These are phyloP conservation scores for Nyleta sp. DNA, from an alignment of 2,888 invertebrate species.

Conservation along the genomic window DNA sequence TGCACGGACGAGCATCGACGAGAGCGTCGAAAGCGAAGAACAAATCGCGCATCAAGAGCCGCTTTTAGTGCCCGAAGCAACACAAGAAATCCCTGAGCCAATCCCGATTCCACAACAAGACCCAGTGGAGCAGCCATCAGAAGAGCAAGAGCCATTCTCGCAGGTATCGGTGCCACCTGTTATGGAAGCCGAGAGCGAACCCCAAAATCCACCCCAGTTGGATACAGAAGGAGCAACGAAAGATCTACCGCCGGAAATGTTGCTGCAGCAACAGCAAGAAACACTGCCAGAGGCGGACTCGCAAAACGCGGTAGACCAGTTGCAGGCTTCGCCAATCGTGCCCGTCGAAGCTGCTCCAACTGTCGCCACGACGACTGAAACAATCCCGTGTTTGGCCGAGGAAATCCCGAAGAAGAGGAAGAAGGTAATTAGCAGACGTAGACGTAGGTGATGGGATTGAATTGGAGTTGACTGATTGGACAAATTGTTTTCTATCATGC, in stretches of 20 bases:
- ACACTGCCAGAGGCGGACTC: not conserved
- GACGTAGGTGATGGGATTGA: slow-evolving; percentile 8
- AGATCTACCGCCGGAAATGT: not conserved
- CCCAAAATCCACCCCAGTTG: too few species aligned
- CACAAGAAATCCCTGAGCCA: too few species aligned
- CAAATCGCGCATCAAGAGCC: not conserved
- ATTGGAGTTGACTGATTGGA: too few species aligned
- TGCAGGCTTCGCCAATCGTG: slow-evolving; percentile 7
- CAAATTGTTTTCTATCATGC: too few species aligned
- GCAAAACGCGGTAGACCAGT: not conserved
- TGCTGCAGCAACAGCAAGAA: slow-evolving; percentile 6
- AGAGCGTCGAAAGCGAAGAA: not conserved
- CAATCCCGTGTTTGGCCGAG: not conserved
- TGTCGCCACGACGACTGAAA: not conserved
- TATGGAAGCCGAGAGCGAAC: too few species aligned
- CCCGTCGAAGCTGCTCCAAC: slow-evolving; percentile 8
- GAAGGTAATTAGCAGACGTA: slow-evolving; percentile 35
- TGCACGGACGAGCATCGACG: slow-evolving; percentile 4
- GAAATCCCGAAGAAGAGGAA: slow-evolving; percentile 38
- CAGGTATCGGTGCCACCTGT: too few species aligned
- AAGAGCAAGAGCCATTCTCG: too few species aligned
- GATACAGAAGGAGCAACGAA: too few species aligned
- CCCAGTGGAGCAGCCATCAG: too few species aligned
- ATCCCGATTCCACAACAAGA: too few species aligned
- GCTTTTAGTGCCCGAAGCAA: too few species aligned